These are phyloP conservation scores for Apogon talboti DNA, from an alignment of 2,797 vertebrate species.

Conservation along the genomic window DNA sequence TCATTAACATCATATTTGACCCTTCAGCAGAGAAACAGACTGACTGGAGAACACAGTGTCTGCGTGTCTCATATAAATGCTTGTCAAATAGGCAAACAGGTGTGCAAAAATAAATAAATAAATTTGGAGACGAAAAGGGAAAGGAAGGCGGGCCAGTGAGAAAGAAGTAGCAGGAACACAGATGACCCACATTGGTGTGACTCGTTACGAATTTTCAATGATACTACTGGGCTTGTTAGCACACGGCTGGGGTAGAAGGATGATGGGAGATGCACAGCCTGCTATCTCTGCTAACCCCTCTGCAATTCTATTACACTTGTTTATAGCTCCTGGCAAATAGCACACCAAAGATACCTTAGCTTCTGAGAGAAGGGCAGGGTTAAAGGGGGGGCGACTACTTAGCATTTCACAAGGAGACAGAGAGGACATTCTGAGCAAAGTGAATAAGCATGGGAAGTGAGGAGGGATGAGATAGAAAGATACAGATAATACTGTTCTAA, in stretches of 20 bases:
- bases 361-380: constrained; percentile 63
- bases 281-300: constrained; percentile 73
- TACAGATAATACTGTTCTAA: constrained; percentile 44
- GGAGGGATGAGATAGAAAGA: constrained; percentile 46
- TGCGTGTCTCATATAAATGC: constrained; percentile 14
- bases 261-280: constrained; percentile 69
- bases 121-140: constrained; percentile 6
- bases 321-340: constrained; percentile 80
- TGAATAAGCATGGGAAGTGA: constrained; percentile 41
- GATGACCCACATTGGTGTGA: constrained; percentile 76
- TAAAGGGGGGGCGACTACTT: constrained; percentile 68
- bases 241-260: constrained; percentile 58
- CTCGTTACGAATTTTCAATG: constrained; percentile 75
- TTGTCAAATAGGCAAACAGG: constrained; percentile 42
- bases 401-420: constrained; percentile 74
- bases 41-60: constrained; percentile 16
- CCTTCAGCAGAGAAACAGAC: constrained; percentile 11
- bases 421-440: constrained; percentile 61
- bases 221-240: constrained; percentile 78
- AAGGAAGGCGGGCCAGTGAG: not conserved
- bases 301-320: constrained; percentile 81
- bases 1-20: constrained; percentile 8
- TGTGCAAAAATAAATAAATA: constrained; percentile 20
- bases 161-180: constrained; percentile 36
- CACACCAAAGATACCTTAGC: constrained; percentile 71